Conservation (phyloP, 2,113 vertebrate genomes). For the Empidonax traillii region DNA sequence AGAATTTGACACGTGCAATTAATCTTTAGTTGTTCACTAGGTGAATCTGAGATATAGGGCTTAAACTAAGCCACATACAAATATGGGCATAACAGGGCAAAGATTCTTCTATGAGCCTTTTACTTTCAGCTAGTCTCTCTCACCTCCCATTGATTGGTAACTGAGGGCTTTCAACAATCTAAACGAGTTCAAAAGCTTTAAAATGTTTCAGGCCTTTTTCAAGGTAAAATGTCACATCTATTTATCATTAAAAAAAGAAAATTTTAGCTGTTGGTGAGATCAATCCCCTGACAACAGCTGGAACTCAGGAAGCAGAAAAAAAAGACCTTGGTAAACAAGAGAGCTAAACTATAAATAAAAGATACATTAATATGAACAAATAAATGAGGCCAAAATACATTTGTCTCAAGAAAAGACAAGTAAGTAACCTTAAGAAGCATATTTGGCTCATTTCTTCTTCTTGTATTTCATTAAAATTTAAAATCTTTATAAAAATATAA, state of each 20-base stretch:
- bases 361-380: neutral
- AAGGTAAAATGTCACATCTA: neutral
- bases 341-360: neutral
- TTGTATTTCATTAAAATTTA: neutral
- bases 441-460: neutral
- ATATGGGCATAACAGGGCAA: neutral
- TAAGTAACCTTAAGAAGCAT: neutral
- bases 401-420: neutral
- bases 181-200: neutral
- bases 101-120: neutral
- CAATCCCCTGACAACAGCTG: neutral
- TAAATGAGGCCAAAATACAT: neutral
- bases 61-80: neutral
- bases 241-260: slow-evolving; percentile 4
- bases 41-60: neutral
- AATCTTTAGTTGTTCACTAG: neutral
- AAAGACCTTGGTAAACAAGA: neutral
- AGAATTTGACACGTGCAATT: neutral
- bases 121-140: neutral
- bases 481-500: neutral
- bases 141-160: neutral
- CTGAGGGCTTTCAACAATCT: neutral
- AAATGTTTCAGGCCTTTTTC: neutral
- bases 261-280: neutral
- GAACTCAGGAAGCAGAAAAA: neutral